Base-by-base conservation (phyloP, 2,113 vertebrate species). In the Narcine bancroftii region DNA sequence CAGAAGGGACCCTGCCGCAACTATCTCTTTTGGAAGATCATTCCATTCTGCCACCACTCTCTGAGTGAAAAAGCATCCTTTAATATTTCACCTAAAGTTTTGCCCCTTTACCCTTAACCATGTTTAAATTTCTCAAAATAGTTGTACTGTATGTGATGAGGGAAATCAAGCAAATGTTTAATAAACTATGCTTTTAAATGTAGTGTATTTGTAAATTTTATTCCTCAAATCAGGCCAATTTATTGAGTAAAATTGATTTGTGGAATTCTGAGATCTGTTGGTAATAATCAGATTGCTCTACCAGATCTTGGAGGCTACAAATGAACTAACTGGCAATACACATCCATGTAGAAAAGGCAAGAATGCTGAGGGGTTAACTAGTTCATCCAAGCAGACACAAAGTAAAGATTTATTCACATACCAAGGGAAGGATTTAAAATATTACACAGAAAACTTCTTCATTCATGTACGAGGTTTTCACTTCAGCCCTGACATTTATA, bases 371-470 rank as follows among this genome's bases (percentile, higher is more conserved):
- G 2, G 10, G 39, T 71, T 91, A 71, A 91, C 71, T 11, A 69
- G 71, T 91, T 91, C 89, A 69, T 91, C 42, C 45, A 60, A 47
- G 36, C 89, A 91, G 36, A 71, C 42, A 65, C 47, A 91, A 89
- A 89, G 85, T 89, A 89, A 91, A 91, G 89, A 91, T 91, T 91
- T 91, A 71, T 91, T 91, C 89, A 91, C 89, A 91, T 63, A 29
- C 42, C 42, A 26, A 69, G 42, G 39, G 47, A 69, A 91, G 89
- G 63, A 66, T 91, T 69, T 91, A 71, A 91, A 60, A 91, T 45
- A 42, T 91, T 91, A 45, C 87, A 91, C 87, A 66, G 36, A 91
- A 81, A 69, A 45, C 36, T 69, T 91, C 89, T 91, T 91, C 65
- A 91, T 71, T 91, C 89, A 69, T 91, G 71, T 39, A 69, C 89